These are phyloP conservation scores for Arion vulgaris DNA, from an alignment of 1,140 invertebrate genomes.

Conservation along the genomic window DNA sequence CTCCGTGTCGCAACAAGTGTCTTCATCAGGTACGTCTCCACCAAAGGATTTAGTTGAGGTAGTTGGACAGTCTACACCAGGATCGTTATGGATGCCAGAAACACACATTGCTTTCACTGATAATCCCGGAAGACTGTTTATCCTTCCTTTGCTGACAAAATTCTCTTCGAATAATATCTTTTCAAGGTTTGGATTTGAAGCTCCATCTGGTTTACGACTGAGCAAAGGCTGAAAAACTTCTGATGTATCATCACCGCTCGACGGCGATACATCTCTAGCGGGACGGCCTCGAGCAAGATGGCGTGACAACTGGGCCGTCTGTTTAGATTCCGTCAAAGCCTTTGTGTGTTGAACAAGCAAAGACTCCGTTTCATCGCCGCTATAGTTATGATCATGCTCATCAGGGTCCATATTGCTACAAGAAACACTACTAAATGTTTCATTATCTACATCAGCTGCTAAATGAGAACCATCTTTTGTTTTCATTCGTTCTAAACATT, in stretches of 20 bases:
- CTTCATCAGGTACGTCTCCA: neutral
- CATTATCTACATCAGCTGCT: slow-evolving; percentile 60
- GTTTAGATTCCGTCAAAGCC: slow-evolving; percentile 39
- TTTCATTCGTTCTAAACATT: slow-evolving; percentile 60
- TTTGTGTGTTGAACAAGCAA: slow-evolving; percentile 44
- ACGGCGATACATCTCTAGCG: slow-evolving; percentile 34
- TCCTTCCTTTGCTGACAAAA: neutral
- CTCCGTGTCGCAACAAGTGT: neutral
- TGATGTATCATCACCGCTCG: slow-evolving; percentile 24
- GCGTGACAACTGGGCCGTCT: slow-evolving; percentile 39
- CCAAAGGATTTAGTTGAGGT: slow-evolving; percentile 26
- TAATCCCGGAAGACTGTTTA: neutral
- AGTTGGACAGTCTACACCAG: slow-evolving; percentile 30
- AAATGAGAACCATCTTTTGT: slow-evolving; percentile 43
- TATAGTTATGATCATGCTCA: slow-evolving; percentile 30
- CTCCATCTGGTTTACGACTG: slow-evolving; percentile 85
- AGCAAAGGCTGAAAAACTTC: slow-evolving; percentile 46
- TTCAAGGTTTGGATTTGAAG: slow-evolving; percentile 87
- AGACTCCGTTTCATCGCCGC: slow-evolving; percentile 33
- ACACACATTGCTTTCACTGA: slow-evolving; percentile 21
- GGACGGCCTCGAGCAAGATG: slow-evolving; percentile 17
- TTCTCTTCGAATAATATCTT: slow-evolving; percentile 51
- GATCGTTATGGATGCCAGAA: slow-evolving; percentile 33
- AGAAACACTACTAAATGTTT: slow-evolving; percentile 66
- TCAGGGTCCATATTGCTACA: slow-evolving; percentile 43